A percentile compares a stretch with the other conserved stretches of the same genome.
phyloP scores from a whole-genome alignment of 2,113 vertebrate species.

The Scopus umbretta region DNA sequence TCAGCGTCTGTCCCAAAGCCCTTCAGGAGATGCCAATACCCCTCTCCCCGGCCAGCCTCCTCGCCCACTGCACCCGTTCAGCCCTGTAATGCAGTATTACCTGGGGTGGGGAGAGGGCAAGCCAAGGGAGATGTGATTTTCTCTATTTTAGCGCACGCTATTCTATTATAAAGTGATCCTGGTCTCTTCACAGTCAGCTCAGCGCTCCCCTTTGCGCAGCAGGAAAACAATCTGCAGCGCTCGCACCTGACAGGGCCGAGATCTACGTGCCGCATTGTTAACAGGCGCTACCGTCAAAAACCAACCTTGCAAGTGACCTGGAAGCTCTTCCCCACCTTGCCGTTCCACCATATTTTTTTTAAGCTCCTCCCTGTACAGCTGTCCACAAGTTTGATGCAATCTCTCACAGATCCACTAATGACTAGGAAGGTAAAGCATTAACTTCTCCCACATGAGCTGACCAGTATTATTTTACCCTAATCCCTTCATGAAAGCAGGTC shows the following conservation, averaged over 20 bases:
- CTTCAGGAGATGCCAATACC: not conserved
- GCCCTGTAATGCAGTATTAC: rapidly evolving
- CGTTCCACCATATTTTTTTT: not conserved
- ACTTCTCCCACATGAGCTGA: not conserved
- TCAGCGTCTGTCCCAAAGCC: not conserved
- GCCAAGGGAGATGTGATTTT: not conserved
- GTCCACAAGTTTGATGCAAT: not conserved
- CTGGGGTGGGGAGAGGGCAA: not conserved
- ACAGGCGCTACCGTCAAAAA: not conserved
- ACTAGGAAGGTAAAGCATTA: not conserved
- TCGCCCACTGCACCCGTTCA: not conserved
- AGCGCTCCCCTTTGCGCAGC: not conserved
- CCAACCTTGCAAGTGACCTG: not conserved
- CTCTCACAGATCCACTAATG: not conserved
- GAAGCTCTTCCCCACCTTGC: not conserved
- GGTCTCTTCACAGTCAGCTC: not conserved
- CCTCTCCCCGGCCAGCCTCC: not conserved
- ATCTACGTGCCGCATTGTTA: not conserved
- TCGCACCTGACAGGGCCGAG: rapidly evolving
- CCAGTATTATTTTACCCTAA: not conserved
- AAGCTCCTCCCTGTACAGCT: not conserved
- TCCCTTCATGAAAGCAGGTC: not conserved
- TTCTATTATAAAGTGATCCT: not conserved
- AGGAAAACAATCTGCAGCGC: not conserved
- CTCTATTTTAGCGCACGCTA: not conserved